These are phyloP conservation scores for Hesperia comma DNA, from an alignment of 2,888 invertebrate genomes.

Conservation along the genomic window DNA sequence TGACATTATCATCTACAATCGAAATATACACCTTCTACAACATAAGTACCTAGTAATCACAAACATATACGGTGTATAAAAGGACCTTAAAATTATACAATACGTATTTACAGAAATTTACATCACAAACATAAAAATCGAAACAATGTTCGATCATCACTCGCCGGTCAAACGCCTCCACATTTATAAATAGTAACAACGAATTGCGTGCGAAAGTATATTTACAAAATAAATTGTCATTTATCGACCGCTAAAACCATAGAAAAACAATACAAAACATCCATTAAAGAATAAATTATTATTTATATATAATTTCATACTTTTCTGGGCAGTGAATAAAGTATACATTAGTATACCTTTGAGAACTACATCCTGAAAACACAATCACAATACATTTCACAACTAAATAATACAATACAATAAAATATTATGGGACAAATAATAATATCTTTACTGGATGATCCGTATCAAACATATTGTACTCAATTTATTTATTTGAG, in stretches of 20 bases:
- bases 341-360: slow-evolving; percentile 33
- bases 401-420: slow-evolving; percentile 36
- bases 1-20: slow-evolving; percentile 63
- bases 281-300: slow-evolving; percentile 47
- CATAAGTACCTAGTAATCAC: slow-evolving; percentile 58
- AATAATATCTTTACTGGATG: slow-evolving; percentile 48
- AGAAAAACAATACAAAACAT: slow-evolving; percentile 60
- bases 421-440: slow-evolving; percentile 40
- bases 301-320: slow-evolving; percentile 52
- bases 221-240: slow-evolving; percentile 70
- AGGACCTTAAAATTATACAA: slow-evolving; percentile 49
- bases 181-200: slow-evolving; percentile 63
- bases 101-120: slow-evolving; percentile 70
- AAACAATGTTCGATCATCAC: slow-evolving; percentile 52
- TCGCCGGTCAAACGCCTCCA: slow-evolving; percentile 54
- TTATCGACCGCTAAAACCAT: slow-evolving; percentile 52
- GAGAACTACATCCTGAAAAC: slow-evolving; percentile 41
- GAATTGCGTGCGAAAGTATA: slow-evolving; percentile 60
- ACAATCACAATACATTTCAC: slow-evolving; percentile 36
- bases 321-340: slow-evolving; percentile 63
- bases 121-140: slow-evolving; percentile 52
- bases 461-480: slow-evolving; percentile 49
- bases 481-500: slow-evolving; percentile 50
- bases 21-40: slow-evolving; percentile 67
- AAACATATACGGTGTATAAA: slow-evolving; percentile 62